phyloP scores from a whole-genome alignment of 2,113 vertebrate species.

The Strix uralensis region DNA sequence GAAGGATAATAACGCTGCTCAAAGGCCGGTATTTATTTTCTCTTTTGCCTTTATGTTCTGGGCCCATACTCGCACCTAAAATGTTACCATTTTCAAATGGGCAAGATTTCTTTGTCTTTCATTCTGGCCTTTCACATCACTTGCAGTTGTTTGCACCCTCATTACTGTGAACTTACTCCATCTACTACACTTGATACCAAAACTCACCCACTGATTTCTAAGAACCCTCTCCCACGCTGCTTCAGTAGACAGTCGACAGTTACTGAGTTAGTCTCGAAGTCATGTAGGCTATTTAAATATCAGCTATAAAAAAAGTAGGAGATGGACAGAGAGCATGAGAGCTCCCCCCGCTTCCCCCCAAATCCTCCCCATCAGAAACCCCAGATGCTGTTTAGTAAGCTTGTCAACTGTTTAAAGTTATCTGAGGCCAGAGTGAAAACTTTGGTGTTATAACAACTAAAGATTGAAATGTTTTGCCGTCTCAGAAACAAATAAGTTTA shows the following conservation, averaged over 20 bases:
- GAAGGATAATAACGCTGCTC: not conserved
- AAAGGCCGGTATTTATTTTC: not conserved
- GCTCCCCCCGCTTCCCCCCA: rapidly evolving
- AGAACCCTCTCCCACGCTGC: not conserved
- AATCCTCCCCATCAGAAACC: not conserved
- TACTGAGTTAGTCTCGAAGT: not conserved
- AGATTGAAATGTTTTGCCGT: not conserved
- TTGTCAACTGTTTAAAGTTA: not conserved
- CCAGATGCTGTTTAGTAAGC: not conserved
- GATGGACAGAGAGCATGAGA: not conserved
- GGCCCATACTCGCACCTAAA: not conserved
- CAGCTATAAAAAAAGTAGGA: not conserved
- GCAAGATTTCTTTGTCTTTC: not conserved
- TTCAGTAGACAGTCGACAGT: not conserved
- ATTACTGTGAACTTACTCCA: not conserved
- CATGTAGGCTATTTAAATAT: not conserved
- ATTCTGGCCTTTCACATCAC: not conserved
- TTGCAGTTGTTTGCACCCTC: not conserved
- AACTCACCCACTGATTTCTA: not conserved
- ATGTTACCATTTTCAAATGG: not conserved
- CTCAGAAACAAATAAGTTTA: not conserved
- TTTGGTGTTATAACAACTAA: not conserved
- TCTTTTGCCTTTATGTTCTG: not conserved
- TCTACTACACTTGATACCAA: not conserved
- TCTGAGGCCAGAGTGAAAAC: not conserved